Base-by-base conservation (phyloP, 2,113 vertebrate species). In the Glaucomys volans region DNA sequence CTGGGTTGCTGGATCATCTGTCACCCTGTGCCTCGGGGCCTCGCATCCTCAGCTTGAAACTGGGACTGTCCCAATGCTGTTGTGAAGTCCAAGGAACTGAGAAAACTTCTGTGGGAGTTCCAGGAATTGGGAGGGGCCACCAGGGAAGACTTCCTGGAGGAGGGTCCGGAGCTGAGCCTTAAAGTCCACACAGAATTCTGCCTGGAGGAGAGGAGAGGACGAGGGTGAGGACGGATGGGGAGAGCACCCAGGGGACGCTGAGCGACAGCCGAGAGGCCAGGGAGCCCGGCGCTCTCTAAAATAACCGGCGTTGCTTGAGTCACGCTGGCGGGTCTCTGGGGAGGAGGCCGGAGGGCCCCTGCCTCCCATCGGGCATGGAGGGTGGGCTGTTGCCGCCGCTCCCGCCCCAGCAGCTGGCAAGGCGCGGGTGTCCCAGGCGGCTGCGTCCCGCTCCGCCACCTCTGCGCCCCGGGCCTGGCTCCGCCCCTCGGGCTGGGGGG, bases 401-500 rank as follows among this genome's bases (percentile, higher is more conserved):
- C 37, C 8, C 37, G 37, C 32, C 0, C 66, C 44, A 71, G 95
- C 95, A 71, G 95, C 96, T 84, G 96, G 95, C 84, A 62, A 37
- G 24, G n/a, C 57, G 0, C 0, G 47, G 42, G 67, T 40, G 77
- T 79, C 59, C 92, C 82, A 44, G 47, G 76, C 67, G 0, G 8
- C 37, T 8, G 95, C 57, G 80, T 69, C 62, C 54, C 40, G 6
- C 26, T 8, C 85, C 7, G 91, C 84, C 80, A 69, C 95, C 85
- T 93, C 93, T n/a, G 95, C 88, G 95, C 59, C 96, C 87, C 3
- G 0, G 10, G 97, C 93, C 90, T 26, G 4, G 97, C 97, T 47
- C 98, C 98, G 97, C 98, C 97, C 85, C 98, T 87, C 2, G n/a
- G 90, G 82, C 64, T 52, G 77, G 96, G 97, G 96, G 98, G 96